Evolutionary conservation across 2,888 invertebrate species (phyloP), one percentile per base, ranked within the genome.

Genomic region (Atherix ibis): DNA sequence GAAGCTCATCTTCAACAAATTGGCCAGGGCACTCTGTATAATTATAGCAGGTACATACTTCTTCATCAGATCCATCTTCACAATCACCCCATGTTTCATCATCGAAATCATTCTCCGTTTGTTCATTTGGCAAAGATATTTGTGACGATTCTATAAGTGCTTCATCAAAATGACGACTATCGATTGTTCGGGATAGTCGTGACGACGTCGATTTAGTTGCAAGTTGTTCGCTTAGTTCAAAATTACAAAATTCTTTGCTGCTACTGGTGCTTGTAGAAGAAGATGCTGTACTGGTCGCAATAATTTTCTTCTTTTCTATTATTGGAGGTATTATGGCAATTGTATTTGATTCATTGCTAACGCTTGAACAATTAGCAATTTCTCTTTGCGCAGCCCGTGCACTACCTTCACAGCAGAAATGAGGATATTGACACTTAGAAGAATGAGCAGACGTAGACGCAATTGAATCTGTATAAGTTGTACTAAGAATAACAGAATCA

Each of bases 41-140:
- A 27, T 54, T 54, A 39, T 52, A 53, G 38, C 62, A 62, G 6
- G 63, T 62, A 37, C 62, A 62, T 28, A 58, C 48, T 41, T 62
- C 63, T 40, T 62, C 61, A 39, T 61, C 58, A 1, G 53, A 56
- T 34, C 53, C 57, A 35, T 58, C 62, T 25, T 62, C 64, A 39
- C 58, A 55, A 39, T 60, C 61, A 25, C 49, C 57, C 56, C 60
- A 60, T 1, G 54, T 51, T 16, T 58, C 56, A 5, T 56, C 49
- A 26, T 47, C 46, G 31, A 44, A 48, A 24, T 47, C 47, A 22
- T 46, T 47, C 27, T 41, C 38, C 9, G 35, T 29, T 9, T 30
- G 30, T 13, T 30, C 30, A 10, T 36, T 19, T 10, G 32, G 34
- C 15, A 36, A 31, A 18, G 33, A 17, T 26, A 36, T 36, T 12